A percentile compares a stretch with the other conserved stretches of the same genome.
These are phyloP conservation scores for Andricus grossulariae DNA, from an alignment of 1,140 invertebrate genomes.

Conservation along the genomic window DNA sequence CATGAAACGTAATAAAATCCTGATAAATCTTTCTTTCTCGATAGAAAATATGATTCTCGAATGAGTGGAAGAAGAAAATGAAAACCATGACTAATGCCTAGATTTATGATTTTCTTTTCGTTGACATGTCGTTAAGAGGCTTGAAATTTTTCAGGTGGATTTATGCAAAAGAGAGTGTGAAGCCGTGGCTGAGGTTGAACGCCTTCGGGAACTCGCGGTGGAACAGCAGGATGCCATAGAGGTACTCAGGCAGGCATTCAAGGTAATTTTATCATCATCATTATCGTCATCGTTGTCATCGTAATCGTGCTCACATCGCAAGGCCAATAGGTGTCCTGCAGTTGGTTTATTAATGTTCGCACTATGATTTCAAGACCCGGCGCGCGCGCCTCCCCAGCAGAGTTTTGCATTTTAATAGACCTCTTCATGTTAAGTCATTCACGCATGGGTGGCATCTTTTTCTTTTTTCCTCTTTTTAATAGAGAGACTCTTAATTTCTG, in stretches of 20 bases:
- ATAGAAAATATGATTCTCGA: constrained; percentile 36
- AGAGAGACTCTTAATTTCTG: neutral
- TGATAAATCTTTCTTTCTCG: constrained; percentile 37
- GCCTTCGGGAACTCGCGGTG: constrained; percentile 66
- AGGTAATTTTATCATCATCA: constrained; percentile 63
- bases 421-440: constrained; percentile 11
- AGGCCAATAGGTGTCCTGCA: constrained; percentile 36
- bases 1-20: constrained; percentile 35
- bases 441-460: neutral
- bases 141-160: constrained; percentile 54
- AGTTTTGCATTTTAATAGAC: constrained; percentile 17
- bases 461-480: neutral
- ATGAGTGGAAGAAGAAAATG: constrained; percentile 35
- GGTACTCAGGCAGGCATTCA: constrained; percentile 68
- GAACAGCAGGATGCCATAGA: constrained; percentile 72
- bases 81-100: neutral
- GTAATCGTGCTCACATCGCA: constrained; percentile 36
- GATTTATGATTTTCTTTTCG: neutral
- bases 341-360: constrained; percentile 49
- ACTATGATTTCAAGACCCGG: constrained; percentile 33
- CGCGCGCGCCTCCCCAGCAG: constrained; percentile 8
- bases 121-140: constrained; percentile 22
- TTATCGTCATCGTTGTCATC: constrained; percentile 43
- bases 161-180: constrained; percentile 64
- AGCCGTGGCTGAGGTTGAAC: constrained; percentile 65